Conservation (phyloP, 1,140 invertebrate species). For the Cephus cinctus region DNA sequence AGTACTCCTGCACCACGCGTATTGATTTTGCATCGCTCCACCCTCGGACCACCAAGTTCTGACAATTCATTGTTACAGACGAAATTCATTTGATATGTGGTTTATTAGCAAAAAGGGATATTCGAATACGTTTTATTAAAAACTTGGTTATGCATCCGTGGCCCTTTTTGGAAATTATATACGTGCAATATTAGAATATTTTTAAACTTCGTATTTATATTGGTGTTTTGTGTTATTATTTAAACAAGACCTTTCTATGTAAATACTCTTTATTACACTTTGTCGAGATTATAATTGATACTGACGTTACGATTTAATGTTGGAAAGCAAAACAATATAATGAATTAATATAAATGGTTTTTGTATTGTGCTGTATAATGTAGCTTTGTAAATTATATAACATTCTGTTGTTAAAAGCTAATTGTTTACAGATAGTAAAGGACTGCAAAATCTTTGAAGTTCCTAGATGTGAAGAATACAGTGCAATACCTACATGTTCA, state of each 20-base stretch:
- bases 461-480: constrained; percentile 24
- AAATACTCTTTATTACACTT: no score
- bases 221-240: no score
- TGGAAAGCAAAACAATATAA: constrained; percentile 3
- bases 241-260: no score
- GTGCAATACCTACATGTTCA: constrained; percentile 35
- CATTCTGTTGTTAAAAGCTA: no score
- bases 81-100: no score
- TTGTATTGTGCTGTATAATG: constrained; percentile 4
- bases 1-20: constrained; percentile 5
- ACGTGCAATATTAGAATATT: constrained; percentile 18
- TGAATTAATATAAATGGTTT: constrained; percentile 4
- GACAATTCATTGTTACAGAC: background rate
- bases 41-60: constrained; percentile 5
- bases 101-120: no score
- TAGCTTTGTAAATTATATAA: background rate
- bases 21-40: constrained; percentile 19
- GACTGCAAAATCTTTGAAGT: constrained; percentile 20
- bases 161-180: constrained; percentile 10
- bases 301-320: no score
- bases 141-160: constrained; percentile 9
- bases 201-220: no score
- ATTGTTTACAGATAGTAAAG: no score
- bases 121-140: constrained; percentile 34
- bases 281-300: no score